Conservation (phyloP, 2,888 invertebrate species). For the Ectropis crepuscularia region DNA sequence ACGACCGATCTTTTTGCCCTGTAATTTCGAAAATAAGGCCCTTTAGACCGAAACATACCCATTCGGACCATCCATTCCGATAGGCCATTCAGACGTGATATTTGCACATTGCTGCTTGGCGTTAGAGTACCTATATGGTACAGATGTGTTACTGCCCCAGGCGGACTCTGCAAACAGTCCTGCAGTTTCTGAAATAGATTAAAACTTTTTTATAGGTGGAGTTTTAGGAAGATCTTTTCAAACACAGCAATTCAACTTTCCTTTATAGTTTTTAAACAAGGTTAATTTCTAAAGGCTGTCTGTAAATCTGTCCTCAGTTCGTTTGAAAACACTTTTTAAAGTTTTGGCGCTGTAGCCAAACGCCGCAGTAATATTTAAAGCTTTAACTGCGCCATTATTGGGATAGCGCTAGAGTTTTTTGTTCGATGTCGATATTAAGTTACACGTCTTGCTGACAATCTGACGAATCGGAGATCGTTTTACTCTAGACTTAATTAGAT, state of each 20-base stretch:
- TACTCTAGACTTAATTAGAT: slow-evolving; percentile 34
- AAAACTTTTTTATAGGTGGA: too few species aligned
- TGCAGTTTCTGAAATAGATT: too few species aligned
- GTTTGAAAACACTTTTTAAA: slow-evolving; percentile 17
- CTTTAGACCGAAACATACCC: too few species aligned
- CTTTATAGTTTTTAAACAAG: neutral
- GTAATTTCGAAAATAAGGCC: too few species aligned
- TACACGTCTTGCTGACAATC: slow-evolving; percentile 46
- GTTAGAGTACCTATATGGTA: too few species aligned
- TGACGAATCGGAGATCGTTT: slow-evolving; percentile 48
- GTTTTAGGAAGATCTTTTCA: neutral
- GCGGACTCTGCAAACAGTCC: too few species aligned
- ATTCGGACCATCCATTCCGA: too few species aligned
- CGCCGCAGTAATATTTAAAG: slow-evolving; percentile 1
- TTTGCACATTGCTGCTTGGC: too few species aligned
- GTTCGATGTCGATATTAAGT: slow-evolving; percentile 48
- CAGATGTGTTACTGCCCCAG: too few species aligned
- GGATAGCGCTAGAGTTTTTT: slow-evolving; percentile 3
- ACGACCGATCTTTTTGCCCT: too few species aligned
- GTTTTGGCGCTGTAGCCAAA: slow-evolving; percentile 23
- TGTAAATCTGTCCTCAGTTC: slow-evolving; percentile 3
- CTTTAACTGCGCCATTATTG: slow-evolving; percentile 3
- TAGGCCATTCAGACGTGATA: too few species aligned
- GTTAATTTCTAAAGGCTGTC: slow-evolving; percentile 1
- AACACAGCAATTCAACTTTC: slow-evolving; percentile 1